phyloP scores from a whole-genome alignment of 2,797 vertebrate species.

The Micrastur ruficollis region DNA sequence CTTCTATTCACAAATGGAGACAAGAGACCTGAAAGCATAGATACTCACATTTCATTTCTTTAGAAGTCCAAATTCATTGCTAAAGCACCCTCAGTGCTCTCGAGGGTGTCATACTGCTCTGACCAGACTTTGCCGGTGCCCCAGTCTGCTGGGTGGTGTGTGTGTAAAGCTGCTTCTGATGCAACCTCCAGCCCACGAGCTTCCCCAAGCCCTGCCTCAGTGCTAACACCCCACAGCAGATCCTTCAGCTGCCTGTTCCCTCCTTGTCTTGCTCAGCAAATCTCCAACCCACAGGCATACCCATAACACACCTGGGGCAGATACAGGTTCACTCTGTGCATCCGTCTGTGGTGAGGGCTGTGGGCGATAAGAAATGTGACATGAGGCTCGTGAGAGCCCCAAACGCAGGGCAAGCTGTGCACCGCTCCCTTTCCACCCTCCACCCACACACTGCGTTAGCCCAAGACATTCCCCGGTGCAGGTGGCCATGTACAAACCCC shows the following conservation, averaged over 20 bases:
- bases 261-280: background rate
- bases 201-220: background rate
- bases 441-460: background rate
- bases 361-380: background rate
- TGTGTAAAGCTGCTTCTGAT: background rate
- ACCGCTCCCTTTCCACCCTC: background rate
- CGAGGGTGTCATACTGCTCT: background rate
- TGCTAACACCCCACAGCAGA: background rate
- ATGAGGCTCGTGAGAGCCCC: background rate
- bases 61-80: background rate
- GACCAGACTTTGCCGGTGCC: background rate
- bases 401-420: rapidly evolving
- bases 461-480: background rate
- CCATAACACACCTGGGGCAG: background rate
- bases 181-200: background rate
- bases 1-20: background rate
- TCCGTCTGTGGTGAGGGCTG: background rate
- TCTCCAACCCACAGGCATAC: background rate
- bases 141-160: background rate
- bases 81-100: background rate
- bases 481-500: background rate
- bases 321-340: background rate
- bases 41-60: background rate
- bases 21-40: background rate
- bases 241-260: background rate